Conservation (phyloP, 1,140 invertebrate genomes). For the Habropoda laboriosa region DNA sequence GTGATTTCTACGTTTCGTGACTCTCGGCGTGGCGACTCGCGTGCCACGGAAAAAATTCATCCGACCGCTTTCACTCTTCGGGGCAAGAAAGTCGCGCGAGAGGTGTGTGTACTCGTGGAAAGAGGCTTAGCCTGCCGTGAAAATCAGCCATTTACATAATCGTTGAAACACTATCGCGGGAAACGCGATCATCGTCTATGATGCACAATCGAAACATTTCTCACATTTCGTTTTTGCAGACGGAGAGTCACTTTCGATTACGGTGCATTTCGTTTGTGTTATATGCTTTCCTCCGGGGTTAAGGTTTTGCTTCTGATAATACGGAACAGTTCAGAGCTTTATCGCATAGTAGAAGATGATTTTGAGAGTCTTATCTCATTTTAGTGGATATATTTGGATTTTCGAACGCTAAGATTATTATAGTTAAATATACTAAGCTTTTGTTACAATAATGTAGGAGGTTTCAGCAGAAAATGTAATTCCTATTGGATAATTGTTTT, state of each 20-base stretch:
- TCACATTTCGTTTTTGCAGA: not conserved
- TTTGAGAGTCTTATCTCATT: no score
- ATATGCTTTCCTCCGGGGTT: not conserved
- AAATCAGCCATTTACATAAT: constrained; percentile 1
- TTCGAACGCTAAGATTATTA: no score
- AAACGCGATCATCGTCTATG: not conserved
- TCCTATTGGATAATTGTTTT: no score
- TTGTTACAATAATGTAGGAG: no score
- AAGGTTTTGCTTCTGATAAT: not conserved
- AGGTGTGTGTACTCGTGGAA: not conserved
- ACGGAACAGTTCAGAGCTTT: no score
- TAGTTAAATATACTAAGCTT: no score
- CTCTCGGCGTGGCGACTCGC: not conserved
- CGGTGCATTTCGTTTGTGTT: not conserved
- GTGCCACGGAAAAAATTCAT: constrained; percentile 4
- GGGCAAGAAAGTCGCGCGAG: constrained; percentile 8
- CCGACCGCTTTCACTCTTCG: constrained; percentile 35
- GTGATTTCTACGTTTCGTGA: constrained; percentile 6
- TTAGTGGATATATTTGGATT: no score
- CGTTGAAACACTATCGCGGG: constrained; percentile 10
- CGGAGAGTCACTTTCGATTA: not conserved
- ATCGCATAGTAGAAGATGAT: no score
- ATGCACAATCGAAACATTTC: not conserved
- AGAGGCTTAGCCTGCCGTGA: not conserved
- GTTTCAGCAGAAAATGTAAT: no score